These are phyloP conservation scores for Anabas testudineus DNA, from an alignment of 2,797 vertebrate genomes.

Conservation along the genomic window DNA sequence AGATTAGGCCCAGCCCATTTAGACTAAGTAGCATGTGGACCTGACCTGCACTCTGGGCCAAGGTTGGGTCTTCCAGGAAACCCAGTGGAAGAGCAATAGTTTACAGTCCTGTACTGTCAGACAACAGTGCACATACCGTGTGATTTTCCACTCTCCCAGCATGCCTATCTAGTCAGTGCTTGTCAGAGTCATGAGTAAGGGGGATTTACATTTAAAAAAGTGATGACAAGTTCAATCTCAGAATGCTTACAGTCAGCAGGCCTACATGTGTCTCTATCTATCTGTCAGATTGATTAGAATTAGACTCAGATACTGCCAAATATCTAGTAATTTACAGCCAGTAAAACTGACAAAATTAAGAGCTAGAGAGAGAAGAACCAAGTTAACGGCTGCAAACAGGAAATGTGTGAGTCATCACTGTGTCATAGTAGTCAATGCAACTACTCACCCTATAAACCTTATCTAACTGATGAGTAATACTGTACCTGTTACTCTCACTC, in stretches of 20 bases:
- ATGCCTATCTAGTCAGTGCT: slow-evolving; percentile 69
- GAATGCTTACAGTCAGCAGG: slow-evolving; percentile 52
- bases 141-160: slow-evolving; percentile 78
- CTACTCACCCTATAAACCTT: neutral
- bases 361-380: slow-evolving; percentile 18
- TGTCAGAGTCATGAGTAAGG: slow-evolving; percentile 62
- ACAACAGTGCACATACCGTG: slow-evolving; percentile 45
- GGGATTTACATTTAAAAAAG: slow-evolving; percentile 75
- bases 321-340: slow-evolving; percentile 43
- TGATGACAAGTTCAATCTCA: slow-evolving; percentile 75
- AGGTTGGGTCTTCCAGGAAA: no score
- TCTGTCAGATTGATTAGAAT: slow-evolving; percentile 49
- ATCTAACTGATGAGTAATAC: neutral
- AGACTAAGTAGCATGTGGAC: no score
- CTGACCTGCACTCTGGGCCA: no score
- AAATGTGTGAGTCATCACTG: slow-evolving; percentile 3
- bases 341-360: slow-evolving; percentile 40
- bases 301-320: slow-evolving; percentile 37
- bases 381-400: slow-evolving; percentile 2
- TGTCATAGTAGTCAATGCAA: slow-evolving; percentile 5
- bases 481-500: neutral
- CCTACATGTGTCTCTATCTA: slow-evolving; percentile 19
- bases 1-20: no score
- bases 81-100: no score
- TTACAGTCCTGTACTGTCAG: slow-evolving; percentile 57